Percentiles rank a stretch among this genome's conserved stretches.
Conservation (phyloP, 2,888 invertebrate genomes). For the Creontiades dilutus region DNA sequence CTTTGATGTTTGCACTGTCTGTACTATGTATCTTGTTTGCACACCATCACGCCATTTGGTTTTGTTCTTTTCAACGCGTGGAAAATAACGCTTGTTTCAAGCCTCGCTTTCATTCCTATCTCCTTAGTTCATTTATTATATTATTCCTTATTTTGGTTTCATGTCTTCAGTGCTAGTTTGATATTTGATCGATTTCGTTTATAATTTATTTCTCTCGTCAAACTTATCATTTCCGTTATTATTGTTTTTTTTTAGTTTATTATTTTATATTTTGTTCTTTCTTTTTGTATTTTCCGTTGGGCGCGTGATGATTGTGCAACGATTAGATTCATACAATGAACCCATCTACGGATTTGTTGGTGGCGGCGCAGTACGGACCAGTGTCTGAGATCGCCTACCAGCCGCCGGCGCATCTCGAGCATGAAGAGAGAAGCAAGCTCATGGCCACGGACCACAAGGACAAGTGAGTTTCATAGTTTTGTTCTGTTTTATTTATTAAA, state of each 20-base stretch:
- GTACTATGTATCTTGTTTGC: slow-evolving; percentile 45
- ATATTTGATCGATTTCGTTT: neutral
- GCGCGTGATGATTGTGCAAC: slow-evolving; percentile 75
- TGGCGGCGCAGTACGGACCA: slow-evolving; percentile 86
- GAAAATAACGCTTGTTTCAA: slow-evolving; percentile 30
- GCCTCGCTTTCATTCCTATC: slow-evolving; percentile 12
- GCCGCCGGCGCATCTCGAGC: slow-evolving; percentile 82
- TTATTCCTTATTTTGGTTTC: slow-evolving; percentile 3
- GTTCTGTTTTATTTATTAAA: neutral
- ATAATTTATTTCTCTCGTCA: neutral
- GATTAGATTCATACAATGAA: slow-evolving; percentile 83
- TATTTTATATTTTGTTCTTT: slow-evolving; percentile 67
- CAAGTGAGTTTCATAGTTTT: slow-evolving; percentile 80
- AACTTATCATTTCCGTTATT: neutral
- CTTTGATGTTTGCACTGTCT: slow-evolving; percentile 40
- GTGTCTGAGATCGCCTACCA: slow-evolving; percentile 84
- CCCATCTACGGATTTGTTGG: slow-evolving; percentile 87
- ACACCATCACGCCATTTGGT: slow-evolving; percentile 67
- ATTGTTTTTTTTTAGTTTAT: slow-evolving; percentile 54
- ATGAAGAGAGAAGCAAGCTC: slow-evolving; percentile 86
- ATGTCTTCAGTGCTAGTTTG: neutral
- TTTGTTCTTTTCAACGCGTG: slow-evolving; percentile 53
- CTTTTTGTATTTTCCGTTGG: slow-evolving; percentile 65
- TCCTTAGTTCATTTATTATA: neutral
- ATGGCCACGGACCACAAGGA: slow-evolving; percentile 86